Evolutionary conservation across 1,140 invertebrate species (phyloP).

Genomic region (Cydia splendana): DNA sequence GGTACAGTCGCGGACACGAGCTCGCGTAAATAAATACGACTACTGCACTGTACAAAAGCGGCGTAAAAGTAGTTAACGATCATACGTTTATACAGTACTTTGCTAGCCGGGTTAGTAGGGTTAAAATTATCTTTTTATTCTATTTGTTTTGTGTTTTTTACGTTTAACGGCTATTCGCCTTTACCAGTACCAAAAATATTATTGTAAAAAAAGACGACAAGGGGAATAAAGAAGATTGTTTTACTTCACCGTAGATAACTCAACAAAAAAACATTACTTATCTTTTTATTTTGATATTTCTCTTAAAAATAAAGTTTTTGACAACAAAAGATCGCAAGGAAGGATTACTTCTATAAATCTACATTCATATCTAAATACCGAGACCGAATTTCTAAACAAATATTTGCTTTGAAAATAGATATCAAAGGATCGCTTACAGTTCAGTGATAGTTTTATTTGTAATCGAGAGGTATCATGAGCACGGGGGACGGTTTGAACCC

Average conservation of each 20-base stretch:
- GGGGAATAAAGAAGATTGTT: no score
- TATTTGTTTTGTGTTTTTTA: neutral
- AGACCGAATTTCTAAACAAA: neutral
- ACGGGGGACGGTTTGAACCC: neutral
- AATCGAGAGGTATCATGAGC: neutral
- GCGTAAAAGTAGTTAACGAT: conserved; percentile 4
- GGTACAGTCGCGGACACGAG: conserved; percentile 42
- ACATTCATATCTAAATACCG: neutral
- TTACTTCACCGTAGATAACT: no score
- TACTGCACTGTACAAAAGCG: neutral
- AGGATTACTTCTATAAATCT: neutral
- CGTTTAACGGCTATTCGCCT: no score
- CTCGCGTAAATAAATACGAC: conserved; percentile 2
- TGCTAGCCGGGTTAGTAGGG: neutral
- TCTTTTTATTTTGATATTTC: no score
- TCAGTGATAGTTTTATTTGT: conserved; percentile 20
- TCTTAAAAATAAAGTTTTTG: neutral
- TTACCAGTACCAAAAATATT: no score
- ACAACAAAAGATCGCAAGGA: neutral
- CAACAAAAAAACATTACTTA: neutral
- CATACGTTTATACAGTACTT: neutral
- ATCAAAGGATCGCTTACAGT: neutral
- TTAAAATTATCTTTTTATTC: neutral
- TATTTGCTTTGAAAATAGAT: neutral
- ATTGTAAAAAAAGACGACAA: no score